Conservation (phyloP, 2,888 invertebrate species). For the Uloborus plumipes region DNA sequence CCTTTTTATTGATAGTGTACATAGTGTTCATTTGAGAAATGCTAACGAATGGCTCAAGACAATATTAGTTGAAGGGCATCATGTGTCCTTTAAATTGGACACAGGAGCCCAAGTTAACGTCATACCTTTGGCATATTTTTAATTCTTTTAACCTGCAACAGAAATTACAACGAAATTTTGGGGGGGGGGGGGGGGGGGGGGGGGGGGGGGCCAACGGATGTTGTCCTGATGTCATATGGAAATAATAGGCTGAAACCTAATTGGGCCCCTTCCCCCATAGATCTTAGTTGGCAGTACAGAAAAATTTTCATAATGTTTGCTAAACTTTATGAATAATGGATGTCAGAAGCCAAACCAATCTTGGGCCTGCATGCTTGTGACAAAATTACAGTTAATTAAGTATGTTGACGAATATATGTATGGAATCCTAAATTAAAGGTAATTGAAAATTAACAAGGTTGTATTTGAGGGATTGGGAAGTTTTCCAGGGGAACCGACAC, state of each 20-base stretch:
- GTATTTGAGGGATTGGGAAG: not conserved
- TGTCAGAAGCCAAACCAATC: not conserved
- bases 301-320: not conserved
- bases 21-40: no score
- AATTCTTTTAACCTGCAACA: not conserved
- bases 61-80: not conserved
- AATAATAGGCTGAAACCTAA: slow-evolving; percentile 19
- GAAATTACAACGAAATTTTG: no score
- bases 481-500: not conserved
- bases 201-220: not conserved
- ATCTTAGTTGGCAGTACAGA: not conserved
- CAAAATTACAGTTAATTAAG: not conserved
- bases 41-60: no score
- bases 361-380: not conserved
- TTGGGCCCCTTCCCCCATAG: not conserved
- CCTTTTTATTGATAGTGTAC: no score
- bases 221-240: slow-evolving; percentile 21
- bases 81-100: no score
- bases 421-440: not conserved
- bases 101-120: no score
- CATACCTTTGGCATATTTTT: not conserved
- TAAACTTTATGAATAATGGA: slow-evolving; percentile 5
- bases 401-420: not conserved
- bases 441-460: not conserved
- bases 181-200: no score